Evolutionary conservation across 2,888 invertebrate species (phyloP), one percentile per base, ranked within the genome.

Genomic region (Mythimna vitellina): DNA sequence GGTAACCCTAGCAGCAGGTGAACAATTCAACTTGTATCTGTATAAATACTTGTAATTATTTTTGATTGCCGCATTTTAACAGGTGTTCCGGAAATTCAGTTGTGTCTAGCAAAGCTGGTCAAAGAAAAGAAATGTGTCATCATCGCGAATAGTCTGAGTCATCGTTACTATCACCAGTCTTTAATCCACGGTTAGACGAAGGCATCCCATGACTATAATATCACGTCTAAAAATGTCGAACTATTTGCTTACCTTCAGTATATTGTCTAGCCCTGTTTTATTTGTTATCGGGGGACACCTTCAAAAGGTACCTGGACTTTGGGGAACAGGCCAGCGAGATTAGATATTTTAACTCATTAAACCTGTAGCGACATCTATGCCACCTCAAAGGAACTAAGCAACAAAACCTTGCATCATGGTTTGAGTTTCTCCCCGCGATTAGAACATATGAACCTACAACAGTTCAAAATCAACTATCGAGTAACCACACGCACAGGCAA

Each of bases 21-120:
- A 73, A 72, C 57, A 79, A 79, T 65, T 82, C 70, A 65, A 78
- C 5, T 38, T 56, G 38, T 70, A 82, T 38, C 69, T 81, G 56
- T 56, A n/a, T 29, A 81, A 82, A 76, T 61, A 78, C n/a, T 58
- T 10, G 29, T 81, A 22, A 42, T 76, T 76, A 58, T 81, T 77
- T 77, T 76, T 76, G 70, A 78, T 70, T 82, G 72, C 79, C 56
- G n/a, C 64, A 71, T 60, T 78, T 78, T 51, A 56, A 76, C 77
- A 78, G 82, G 42, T 82, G 77, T 60, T 57, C 14, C 38, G n/a
- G 32, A 49, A 58, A 68, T 77, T 77, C 58, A 68, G 57, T 58
- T 81, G 57, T 63, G 25, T 77, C 63, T 58, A 56, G 25, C 38
- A 64, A 61, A 76, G 49, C 77, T 76, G 81, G 29, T 67, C 51